Percentiles rank a stretch among this genome's conserved stretches.
Evolutionary conservation across 2,113 vertebrate species (phyloP).

Genomic region (Dromiciops gliroides): DNA sequence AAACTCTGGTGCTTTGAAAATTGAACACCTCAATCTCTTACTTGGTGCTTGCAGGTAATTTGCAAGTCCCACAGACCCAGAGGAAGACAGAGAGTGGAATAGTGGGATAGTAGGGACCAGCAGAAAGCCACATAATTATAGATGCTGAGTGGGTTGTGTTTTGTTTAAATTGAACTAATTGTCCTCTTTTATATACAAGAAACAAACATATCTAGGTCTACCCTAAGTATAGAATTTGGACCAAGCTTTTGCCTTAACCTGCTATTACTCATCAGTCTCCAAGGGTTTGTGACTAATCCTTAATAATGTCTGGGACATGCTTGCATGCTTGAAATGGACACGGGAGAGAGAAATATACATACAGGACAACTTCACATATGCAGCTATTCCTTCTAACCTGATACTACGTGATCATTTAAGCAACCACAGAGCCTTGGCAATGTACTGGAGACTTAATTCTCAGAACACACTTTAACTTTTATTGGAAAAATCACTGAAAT

Average conservation of each 20-base stretch:
- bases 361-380: slow-evolving; percentile 22
- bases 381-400: slow-evolving; percentile 18
- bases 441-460: background rate
- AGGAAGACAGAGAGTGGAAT: background rate
- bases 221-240: background rate
- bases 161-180: background rate
- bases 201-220: background rate
- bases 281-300: background rate
- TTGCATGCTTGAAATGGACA: background rate
- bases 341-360: slow-evolving; percentile 17
- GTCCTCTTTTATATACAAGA: background rate
- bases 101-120: background rate
- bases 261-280: background rate
- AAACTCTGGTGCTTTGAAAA: slow-evolving; percentile 9
- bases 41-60: background rate
- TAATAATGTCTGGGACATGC: slow-evolving; percentile 14
- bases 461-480: background rate
- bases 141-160: background rate
- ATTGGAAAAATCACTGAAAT: background rate
- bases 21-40: background rate
- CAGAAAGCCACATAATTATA: background rate
- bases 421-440: background rate
- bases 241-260: background rate
- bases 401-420: background rate
- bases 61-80: background rate